These are phyloP conservation scores for Panonychus citri DNA, from an alignment of 1,140 invertebrate genomes.

Conservation along the genomic window DNA sequence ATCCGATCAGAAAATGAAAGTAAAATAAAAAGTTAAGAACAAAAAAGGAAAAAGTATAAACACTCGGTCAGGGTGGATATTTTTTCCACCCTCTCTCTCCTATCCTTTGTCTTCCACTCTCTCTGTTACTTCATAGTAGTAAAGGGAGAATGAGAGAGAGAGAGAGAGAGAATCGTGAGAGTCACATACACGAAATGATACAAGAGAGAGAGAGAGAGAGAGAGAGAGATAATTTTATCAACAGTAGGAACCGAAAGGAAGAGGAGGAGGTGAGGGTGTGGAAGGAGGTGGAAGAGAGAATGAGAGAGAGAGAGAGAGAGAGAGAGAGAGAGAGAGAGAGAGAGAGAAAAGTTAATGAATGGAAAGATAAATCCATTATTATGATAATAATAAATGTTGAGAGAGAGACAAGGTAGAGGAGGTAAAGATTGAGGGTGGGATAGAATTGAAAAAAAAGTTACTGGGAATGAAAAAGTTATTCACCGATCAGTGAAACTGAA, in stretches of 20 bases:
- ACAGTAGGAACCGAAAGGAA: not conserved
- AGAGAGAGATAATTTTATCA: not conserved
- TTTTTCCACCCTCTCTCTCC: no score
- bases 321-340: not conserved
- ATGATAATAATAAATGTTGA: not conserved
- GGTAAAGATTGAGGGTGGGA: not conserved
- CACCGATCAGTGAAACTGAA: not conserved
- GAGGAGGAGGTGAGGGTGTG: no score
- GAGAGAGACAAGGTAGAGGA: not conserved
- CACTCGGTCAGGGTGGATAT: no score
- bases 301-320: not conserved
- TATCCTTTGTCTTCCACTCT: no score
- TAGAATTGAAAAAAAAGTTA: not conserved
- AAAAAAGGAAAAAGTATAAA: no score
- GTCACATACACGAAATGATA: no score
- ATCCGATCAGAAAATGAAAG: no score
- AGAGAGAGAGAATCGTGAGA: no score
- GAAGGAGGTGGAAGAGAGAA: no score
- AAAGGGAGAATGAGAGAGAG: no score
- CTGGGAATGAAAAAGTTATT: not conserved
- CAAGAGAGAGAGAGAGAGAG: not conserved
- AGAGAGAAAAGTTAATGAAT: not conserved
- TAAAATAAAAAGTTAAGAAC: no score
- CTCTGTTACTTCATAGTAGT: no score
- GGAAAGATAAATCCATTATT: not conserved